phyloP scores from a whole-genome alignment of 2,888 invertebrate genomes.

The Xylota sylvarum region DNA sequence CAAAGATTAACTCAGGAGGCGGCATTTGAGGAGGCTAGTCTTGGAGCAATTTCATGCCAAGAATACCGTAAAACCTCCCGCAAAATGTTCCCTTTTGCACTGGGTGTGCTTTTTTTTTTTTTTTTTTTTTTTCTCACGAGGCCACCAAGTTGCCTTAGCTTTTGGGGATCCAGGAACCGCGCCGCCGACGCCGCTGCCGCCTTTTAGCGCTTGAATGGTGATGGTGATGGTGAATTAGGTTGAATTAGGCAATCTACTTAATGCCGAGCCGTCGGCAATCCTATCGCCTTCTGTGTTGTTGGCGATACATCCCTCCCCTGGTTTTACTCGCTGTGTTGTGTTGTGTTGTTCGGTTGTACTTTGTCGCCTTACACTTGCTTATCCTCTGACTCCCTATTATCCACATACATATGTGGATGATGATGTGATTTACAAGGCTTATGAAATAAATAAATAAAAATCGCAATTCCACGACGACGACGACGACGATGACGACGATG shows the following conservation, averaged over 20 bases:
- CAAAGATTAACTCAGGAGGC: conserved; percentile 51
- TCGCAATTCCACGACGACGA: conserved; percentile 54
- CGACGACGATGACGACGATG: conserved; percentile 5
- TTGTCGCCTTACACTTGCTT: conserved; percentile 66
- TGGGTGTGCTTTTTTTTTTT: too few relatives aligned
- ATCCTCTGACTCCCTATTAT: conserved; percentile 33
- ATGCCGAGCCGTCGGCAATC: conserved; percentile 66
- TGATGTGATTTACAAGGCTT: conserved; percentile 75
- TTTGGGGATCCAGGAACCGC: conserved; percentile 45
- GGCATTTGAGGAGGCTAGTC: not conserved
- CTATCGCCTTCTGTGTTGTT: conserved; percentile 39
- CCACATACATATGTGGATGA: conserved; percentile 63
- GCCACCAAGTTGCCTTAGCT: conserved; percentile 36
- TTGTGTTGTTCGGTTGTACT: conserved; percentile 43
- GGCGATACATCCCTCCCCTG: not conserved
- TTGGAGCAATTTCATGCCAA: conserved; percentile 58
- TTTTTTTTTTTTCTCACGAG: conserved; percentile 34
- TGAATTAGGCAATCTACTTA: conserved; percentile 76
- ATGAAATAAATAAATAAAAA: conserved; percentile 74
- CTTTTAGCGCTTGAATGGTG: conserved; percentile 58
- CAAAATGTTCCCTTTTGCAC: conserved; percentile 27
- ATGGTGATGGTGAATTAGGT: conserved; percentile 70
- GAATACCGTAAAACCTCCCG: conserved; percentile 48
- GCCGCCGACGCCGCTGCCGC: conserved; percentile 4
- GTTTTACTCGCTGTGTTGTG: conserved; percentile 12